Evolutionary conservation across 1,140 invertebrate genomes (phyloP), one percentile per base, ranked within the genome.

Genomic region (Cydia amplana): DNA sequence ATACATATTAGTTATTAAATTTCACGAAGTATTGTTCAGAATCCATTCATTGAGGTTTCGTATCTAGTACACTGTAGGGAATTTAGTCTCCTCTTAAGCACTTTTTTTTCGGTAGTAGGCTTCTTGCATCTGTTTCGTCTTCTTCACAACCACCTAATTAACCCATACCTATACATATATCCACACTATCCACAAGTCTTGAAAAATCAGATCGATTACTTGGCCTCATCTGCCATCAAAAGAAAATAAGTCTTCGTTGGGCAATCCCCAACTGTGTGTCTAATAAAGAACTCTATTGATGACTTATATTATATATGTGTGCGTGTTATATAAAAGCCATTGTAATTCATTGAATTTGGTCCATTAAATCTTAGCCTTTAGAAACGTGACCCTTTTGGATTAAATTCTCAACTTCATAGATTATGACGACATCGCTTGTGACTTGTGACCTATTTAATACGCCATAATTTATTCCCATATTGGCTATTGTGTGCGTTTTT

Each of bases 311-410:
- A 28, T n/a, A n/a, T n/a, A n/a, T 16, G 10, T 46, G 46, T 49
- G 36, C 9, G 36, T 10, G 36, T 36, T 36, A 36, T 10, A 40
- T 4, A 5, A 40, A 40, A 10, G 36, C 36, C 36, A 10, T 40
- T 10, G 36, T 36, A 40, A 40, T 10, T 36, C 32, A 36, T 36
- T 36, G 32, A 36, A 36, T 36, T n/a, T 55, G 4, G 43, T n/a
- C 49, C 3, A 6, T 55, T 55, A 4, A 16, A 55, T n/a, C 28
- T 14, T 10, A 65, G 64, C 40, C 23, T 40, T 67, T 67, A n/a
- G 20, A 65, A 28, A 65, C 51, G n/a, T n/a, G 64, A 16, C 64
- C 64, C 64, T 36, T 28, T 67, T 28, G 63, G 63, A 67, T 36
- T 40, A 67, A 67, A 32, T 18, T 12, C 16, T 67, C 64, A 40